phyloP scores from a whole-genome alignment of 2,113 vertebrate genomes.

The Centrocercus urophasianus region DNA sequence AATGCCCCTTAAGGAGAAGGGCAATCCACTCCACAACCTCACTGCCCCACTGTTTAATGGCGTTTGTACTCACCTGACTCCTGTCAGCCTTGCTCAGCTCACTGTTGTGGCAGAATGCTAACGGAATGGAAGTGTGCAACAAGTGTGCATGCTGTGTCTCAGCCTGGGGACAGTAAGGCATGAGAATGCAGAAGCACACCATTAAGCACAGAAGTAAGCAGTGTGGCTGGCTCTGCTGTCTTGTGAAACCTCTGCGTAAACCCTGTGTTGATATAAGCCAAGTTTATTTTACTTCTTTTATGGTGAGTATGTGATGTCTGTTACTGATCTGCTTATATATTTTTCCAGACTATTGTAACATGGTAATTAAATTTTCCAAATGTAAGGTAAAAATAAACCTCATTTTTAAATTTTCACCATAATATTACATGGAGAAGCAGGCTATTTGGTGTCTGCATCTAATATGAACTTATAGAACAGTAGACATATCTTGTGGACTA shows the following conservation, averaged over 20 bases:
- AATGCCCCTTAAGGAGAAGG: neutral
- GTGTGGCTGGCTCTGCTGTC: neutral
- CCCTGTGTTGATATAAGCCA: neutral
- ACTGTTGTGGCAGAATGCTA: neutral
- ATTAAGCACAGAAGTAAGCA: neutral
- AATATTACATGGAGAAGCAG: neutral
- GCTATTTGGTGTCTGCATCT: neutral
- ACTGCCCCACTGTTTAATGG: neutral
- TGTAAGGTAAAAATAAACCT: neutral
- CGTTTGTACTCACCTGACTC: neutral
- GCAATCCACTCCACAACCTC: neutral
- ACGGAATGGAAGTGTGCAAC: rapidly evolving
- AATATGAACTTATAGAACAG: neutral
- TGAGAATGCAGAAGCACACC: neutral
- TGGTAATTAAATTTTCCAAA: neutral
- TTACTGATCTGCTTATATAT: neutral
- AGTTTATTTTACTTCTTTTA: neutral
- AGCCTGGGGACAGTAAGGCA: neutral
- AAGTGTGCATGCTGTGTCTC: neutral
- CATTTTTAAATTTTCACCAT: neutral
- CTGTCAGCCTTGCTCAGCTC: neutral
- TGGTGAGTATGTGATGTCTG: neutral
- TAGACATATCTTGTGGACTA: neutral
- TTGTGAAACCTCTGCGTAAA: neutral
- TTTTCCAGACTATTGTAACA: neutral